Conservation (phyloP, 1,140 invertebrate species). For the Zelostemma sp. region DNA sequence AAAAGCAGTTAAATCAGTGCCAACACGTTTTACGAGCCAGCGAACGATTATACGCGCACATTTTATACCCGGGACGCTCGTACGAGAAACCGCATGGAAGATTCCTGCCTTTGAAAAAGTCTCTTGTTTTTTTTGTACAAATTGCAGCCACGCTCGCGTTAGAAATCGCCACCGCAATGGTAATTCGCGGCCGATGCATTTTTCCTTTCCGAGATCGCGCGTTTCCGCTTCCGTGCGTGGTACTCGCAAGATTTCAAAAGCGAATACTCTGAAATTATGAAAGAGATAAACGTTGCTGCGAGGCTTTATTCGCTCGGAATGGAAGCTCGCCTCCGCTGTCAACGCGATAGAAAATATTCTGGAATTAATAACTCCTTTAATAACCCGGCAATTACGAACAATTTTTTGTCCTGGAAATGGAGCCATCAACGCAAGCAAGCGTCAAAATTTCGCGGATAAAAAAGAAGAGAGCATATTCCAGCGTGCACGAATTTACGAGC, state of each 20-base stretch:
- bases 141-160: background rate
- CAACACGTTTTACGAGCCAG: slow-evolving; percentile 53
- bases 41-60: slow-evolving; percentile 30
- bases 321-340: too few relatives aligned
- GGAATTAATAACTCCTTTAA: background rate
- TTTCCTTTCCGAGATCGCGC: background rate
- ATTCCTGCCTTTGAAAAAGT: slow-evolving; percentile 45
- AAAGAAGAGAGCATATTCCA: too few relatives aligned
- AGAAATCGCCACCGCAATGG: too few relatives aligned
- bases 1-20: slow-evolving; percentile 56
- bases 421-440: too few relatives aligned
- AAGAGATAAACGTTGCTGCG: too few relatives aligned
- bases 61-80: slow-evolving; percentile 16
- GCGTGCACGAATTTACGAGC: too few relatives aligned
- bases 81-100: slow-evolving; percentile 25
- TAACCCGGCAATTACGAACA: too few relatives aligned
- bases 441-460: too few relatives aligned
- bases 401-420: too few relatives aligned
- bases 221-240: background rate
- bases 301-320: too few relatives aligned
- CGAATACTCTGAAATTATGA: background rate
- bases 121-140: too few relatives aligned
- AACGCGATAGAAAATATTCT: background rate
- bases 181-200: background rate
- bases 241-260: background rate